These are phyloP conservation scores for Alcis repandata DNA, from an alignment of 2,888 invertebrate species.

Conservation along the genomic window DNA sequence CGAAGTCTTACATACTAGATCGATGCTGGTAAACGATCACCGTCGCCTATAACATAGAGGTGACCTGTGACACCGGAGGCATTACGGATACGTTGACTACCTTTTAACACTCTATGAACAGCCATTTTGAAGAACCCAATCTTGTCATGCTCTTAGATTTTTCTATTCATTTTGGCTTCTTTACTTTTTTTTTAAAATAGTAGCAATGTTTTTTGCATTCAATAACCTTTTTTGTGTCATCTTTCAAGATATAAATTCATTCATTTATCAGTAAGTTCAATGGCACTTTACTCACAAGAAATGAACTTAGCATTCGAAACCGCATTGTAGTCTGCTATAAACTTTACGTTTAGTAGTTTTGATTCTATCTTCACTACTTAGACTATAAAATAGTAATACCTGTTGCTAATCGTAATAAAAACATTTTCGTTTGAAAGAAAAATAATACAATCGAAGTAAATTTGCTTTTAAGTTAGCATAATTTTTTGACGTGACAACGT, in stretches of 20 bases:
- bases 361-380: conserved; percentile 2
- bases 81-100: no score
- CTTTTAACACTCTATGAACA: no score
- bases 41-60: no score
- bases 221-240: background rate
- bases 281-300: background rate
- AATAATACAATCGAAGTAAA: no score
- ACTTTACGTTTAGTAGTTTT: background rate
- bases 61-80: no score
- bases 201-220: background rate
- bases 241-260: background rate
- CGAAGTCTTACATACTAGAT: no score
- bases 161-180: background rate
- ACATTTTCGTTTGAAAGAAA: no score
- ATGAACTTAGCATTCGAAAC: background rate
- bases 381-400: background rate
- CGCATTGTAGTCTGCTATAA: conserved; percentile 14
- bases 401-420: conserved; percentile 1
- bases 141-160: background rate
- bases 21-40: no score
- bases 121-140: no score
- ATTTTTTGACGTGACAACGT: no score
- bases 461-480: no score
- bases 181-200: background rate
- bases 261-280: conserved; percentile 1